Evolutionary conservation across 2,888 invertebrate species (phyloP).

Genomic region (Yponomeuta malinellus): DNA sequence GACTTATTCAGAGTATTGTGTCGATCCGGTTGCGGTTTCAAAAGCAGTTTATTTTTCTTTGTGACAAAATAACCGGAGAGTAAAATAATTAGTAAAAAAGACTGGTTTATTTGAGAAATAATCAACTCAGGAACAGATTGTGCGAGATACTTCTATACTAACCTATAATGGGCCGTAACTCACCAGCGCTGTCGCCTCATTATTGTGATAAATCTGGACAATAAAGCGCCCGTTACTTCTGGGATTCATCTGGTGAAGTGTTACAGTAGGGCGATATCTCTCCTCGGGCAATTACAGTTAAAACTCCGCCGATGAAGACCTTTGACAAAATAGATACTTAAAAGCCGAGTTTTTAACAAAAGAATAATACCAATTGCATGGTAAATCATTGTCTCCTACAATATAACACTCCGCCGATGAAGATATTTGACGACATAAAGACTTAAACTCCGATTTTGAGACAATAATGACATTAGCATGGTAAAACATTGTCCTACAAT

Average conservation of each 20-base stretch:
- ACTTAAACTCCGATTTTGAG: no score
- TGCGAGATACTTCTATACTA: not conserved
- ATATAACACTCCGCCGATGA: not conserved
- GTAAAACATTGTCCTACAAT: no score
- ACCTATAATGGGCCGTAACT: not conserved
- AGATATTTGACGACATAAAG: not conserved
- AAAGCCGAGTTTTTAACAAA: no score
- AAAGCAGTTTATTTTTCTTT: no score
- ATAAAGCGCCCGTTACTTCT: constrained; percentile 8
- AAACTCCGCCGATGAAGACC: not conserved
- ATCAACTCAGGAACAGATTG: not conserved
- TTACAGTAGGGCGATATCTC: not conserved
- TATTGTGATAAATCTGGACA: constrained; percentile 10
- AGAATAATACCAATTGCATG: no score
- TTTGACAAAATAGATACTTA: not conserved
- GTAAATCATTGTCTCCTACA: no score
- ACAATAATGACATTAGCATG: no score
- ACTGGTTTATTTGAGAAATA: no score
- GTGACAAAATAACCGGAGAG: no score
- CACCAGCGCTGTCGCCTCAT: constrained; percentile 11
- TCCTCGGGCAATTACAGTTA: not conserved
- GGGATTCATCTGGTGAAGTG: constrained; percentile 2
- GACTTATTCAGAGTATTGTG: no score
- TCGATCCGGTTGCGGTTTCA: no score
- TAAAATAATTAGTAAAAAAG: no score